Conservation (phyloP, 2,888 invertebrate species). For the Rhagium mordax region DNA sequence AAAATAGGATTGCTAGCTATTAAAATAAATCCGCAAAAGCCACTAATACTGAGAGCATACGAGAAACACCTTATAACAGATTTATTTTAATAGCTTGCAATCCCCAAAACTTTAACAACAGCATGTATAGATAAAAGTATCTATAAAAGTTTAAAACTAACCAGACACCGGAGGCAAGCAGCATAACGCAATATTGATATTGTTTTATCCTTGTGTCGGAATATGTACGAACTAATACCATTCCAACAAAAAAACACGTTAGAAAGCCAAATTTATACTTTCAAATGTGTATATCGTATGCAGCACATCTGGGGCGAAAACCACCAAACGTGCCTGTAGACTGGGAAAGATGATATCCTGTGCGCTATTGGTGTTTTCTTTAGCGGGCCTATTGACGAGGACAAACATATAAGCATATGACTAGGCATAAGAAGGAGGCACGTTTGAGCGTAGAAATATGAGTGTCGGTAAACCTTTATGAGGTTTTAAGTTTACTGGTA, state of each 20-base stretch:
- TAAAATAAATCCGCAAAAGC: no score
- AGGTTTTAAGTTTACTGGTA: slow-evolving; percentile 49
- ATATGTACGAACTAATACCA: slow-evolving; percentile 53
- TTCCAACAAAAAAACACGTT: slow-evolving; percentile 42
- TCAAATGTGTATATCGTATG: slow-evolving; percentile 64
- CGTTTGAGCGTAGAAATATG: slow-evolving; percentile 18
- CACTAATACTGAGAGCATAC: not conserved
- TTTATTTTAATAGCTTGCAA: not conserved
- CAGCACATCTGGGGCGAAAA: slow-evolving; percentile 58
- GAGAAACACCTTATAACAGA: no score
- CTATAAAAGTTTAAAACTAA: not conserved
- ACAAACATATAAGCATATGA: slow-evolving; percentile 35
- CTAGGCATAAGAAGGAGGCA: slow-evolving; percentile 29
- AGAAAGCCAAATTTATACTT: slow-evolving; percentile 62
- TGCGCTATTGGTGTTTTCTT: slow-evolving; percentile 50
- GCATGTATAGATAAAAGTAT: not conserved
- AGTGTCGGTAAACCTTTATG: slow-evolving; percentile 46
- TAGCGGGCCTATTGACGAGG: slow-evolving; percentile 37
- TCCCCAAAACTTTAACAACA: not conserved
- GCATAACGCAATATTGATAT: slow-evolving; percentile 58
- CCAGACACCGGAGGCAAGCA: not conserved
- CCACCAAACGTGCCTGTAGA: slow-evolving; percentile 60
- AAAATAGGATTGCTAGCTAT: no score
- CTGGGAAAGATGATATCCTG: slow-evolving; percentile 60
- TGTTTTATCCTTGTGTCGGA: slow-evolving; percentile 50